These are phyloP conservation scores for Scaptodrosophila lebanonensis DNA, from an alignment of 1,140 invertebrate genomes.

Conservation along the genomic window DNA sequence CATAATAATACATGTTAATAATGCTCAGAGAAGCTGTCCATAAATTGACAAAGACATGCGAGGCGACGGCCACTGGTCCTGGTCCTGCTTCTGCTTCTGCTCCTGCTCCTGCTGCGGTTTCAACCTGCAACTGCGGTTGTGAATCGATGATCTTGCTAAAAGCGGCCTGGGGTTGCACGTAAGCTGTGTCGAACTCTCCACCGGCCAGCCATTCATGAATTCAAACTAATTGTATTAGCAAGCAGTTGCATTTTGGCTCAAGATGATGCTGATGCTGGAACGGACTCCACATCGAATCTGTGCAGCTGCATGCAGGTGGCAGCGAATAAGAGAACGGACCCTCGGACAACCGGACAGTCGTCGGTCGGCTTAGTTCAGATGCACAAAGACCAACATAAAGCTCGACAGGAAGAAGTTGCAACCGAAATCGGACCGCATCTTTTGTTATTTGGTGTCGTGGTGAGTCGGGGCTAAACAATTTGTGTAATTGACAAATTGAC, in stretches of 20 bases:
- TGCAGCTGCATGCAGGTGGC: constrained; percentile 74
- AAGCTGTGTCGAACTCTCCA: constrained; percentile 28
- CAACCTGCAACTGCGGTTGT: constrained; percentile 44
- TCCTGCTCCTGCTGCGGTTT: constrained; percentile 23
- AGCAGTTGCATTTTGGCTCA: constrained; percentile 57
- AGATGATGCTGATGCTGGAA: constrained; percentile 46
- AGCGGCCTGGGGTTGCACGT: constrained; percentile 30
- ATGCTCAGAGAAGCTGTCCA: constrained; percentile 74
- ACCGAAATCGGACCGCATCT: constrained; percentile 29
- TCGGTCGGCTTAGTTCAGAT: constrained; percentile 37
- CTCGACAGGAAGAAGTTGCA: constrained; percentile 42
- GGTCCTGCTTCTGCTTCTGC: constrained; percentile 12
- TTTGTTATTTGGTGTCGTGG: constrained; percentile 33
- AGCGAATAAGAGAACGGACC: too few species aligned
- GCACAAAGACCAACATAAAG: constrained; percentile 25
- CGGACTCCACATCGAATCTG: constrained; percentile 41
- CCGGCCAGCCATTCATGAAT: constrained; percentile 54
- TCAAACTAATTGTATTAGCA: constrained; percentile 73
- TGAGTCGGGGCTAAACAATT: constrained; percentile 60
- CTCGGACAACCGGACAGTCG: constrained; percentile 24
- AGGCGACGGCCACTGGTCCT: constrained; percentile 30
- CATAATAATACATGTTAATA: constrained; percentile 76
- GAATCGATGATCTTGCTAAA: too few species aligned
- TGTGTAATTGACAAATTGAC: constrained; percentile 77
- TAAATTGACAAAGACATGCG: constrained; percentile 77